phyloP scores from a whole-genome alignment of 2,797 vertebrate genomes.

The Myripristis murdjan region DNA sequence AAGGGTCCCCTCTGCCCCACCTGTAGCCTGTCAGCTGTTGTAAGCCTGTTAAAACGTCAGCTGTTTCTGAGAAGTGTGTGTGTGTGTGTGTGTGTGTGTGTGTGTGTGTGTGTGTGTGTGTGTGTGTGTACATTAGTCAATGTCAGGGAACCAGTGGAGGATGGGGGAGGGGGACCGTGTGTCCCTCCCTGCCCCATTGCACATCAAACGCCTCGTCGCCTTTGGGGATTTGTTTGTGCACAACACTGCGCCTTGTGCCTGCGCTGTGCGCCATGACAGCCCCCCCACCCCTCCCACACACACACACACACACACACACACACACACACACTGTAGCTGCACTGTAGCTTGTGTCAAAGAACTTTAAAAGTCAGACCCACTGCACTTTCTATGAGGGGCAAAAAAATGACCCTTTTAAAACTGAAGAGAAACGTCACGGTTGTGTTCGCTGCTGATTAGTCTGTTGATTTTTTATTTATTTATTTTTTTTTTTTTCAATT shows the following conservation, averaged over 20 bases:
- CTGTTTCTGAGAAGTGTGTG: constrained; percentile 88
- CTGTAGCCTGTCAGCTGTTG: constrained; percentile 89
- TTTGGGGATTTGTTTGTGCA: constrained; percentile 67
- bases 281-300: too few species aligned
- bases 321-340: not conserved
- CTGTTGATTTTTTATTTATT: too few species aligned
- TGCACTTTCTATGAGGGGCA: too few species aligned
- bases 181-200: constrained; percentile 52
- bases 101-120: constrained; percentile 51
- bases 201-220: constrained; percentile 68
- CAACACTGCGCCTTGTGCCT: constrained; percentile 41
- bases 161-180: constrained; percentile 34
- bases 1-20: constrained; percentile 84
- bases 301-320: constrained; percentile 3
- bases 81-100: constrained; percentile 70
- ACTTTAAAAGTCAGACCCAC: too few species aligned
- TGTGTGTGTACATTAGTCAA: constrained; percentile 50
- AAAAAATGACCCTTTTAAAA: too few species aligned
- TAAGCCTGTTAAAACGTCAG: constrained; percentile 88
- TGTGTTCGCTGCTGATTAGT: too few species aligned
- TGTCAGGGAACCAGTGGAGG: constrained; percentile 64
- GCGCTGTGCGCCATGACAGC: constrained; percentile 27
- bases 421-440: too few species aligned
- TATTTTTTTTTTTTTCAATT: too few species aligned
- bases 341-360: too few species aligned